A percentile compares a stretch with the other conserved stretches of the same genome.
phyloP scores from a whole-genome alignment of 2,888 invertebrate species.

The Sinopyrophorus schimmeli region DNA sequence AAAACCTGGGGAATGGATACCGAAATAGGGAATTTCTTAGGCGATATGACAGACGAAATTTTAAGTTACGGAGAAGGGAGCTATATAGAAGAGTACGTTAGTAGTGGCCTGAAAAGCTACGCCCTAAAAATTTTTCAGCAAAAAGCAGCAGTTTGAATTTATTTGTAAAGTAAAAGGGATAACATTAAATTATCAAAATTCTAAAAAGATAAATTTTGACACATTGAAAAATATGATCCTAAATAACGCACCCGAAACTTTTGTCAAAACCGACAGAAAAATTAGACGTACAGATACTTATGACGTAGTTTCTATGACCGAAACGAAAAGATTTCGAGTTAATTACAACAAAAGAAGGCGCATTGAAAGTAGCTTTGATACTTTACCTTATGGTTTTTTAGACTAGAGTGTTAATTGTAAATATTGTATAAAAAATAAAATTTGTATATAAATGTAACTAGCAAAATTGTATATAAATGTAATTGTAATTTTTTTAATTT shows the following conservation, averaged over 20 bases:
- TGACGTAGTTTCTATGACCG: no score
- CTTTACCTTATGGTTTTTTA: no score
- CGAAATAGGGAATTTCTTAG: conserved; percentile 39
- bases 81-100: conserved; percentile 30
- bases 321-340: no score
- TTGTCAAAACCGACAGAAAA: no score
- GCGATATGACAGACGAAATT: conserved; percentile 48
- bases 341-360: no score
- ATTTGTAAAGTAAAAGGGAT: conserved; percentile 34
- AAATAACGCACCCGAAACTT: neutral
- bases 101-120: conserved; percentile 5
- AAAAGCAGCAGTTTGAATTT: neutral
- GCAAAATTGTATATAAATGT: no score
- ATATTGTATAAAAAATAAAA: no score
- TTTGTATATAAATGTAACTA: no score
- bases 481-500: no score
- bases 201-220: conserved; percentile 24
- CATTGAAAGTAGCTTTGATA: no score
- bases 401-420: no score
- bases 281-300: no score
- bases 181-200: conserved; percentile 24
- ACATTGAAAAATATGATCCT: conserved; percentile 4
- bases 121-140: conserved; percentile 7
- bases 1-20: conserved; percentile 42
- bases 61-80: conserved; percentile 38